Base-by-base conservation (phyloP, 2,888 invertebrate genomes). In the Drosophila algonquin region DNA sequence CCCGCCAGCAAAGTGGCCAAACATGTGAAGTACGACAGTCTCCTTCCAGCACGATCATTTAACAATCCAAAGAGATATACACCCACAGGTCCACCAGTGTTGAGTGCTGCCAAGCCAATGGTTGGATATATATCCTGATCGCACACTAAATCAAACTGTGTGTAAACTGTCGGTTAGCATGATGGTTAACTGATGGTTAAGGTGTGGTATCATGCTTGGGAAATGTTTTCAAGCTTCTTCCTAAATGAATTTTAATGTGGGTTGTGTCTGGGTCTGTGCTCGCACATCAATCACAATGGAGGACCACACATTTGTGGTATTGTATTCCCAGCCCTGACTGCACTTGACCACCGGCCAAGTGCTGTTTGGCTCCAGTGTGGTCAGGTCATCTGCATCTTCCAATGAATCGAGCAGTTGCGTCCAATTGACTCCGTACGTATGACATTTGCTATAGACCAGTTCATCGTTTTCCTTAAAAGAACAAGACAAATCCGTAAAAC, bases 81-180 rank as follows among this genome's bases (percentile, higher is more conserved):
- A 30, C 98, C 98, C 67, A 98, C 94, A 0, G 98, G 97, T 12
- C 97, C 97, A 53, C 98, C 98, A 44, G 96, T 93, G 90, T 98
- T 98, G 61, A 98, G 93, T 4, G 97, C 96, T 1, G 96, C 96
- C 79, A 98, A 93, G 8, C 97, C 97, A 61, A 98, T 94, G 0
- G 97, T 97, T 3, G 98, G 97, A 92, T 97, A 97, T 80, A 97
- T 96, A 75, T 96, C 95, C 79, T 94, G 94, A 63, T 96, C 96
- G 91, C 98, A 98, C 52, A 98, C 98, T 88, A 98, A 93, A 93
- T 97, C 95, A 92, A 97, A 98, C 98, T 83, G 77, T 61, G 30
- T 68, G 59, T 46, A 6, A 50, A 9, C 30, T n/a, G 9, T 30
- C 47, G 9, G n/a, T 16, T 56, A 10, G 12, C 14, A 21, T 18